These are phyloP conservation scores for Columba livia DNA, from an alignment of 2,113 vertebrate species.

Conservation along the genomic window DNA sequence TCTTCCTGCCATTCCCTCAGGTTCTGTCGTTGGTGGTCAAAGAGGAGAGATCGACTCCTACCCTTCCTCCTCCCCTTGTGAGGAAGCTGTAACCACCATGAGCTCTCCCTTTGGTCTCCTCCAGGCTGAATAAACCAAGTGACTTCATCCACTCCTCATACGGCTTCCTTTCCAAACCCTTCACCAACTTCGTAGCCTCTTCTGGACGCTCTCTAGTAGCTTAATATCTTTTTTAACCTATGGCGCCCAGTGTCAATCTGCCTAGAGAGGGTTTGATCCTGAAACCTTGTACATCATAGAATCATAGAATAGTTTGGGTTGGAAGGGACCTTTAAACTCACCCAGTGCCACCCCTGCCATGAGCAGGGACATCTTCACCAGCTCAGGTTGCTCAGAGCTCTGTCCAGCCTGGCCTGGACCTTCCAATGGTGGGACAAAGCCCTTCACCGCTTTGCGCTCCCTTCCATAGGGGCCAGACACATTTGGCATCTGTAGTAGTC, in stretches of 20 bases:
- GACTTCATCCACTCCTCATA: too few relatives aligned
- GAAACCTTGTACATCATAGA: background rate
- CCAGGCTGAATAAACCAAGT: too few relatives aligned
- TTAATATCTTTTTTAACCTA: too few relatives aligned
- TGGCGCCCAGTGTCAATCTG: background rate
- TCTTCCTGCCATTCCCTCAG: too few relatives aligned
- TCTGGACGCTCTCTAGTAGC: too few relatives aligned
- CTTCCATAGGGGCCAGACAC: rapidly evolving
- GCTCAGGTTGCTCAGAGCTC: background rate
- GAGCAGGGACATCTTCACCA: background rate
- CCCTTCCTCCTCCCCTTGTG: too few relatives aligned
- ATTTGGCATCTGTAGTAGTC: background rate
- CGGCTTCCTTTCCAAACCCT: too few relatives aligned
- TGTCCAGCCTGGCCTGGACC: background rate
- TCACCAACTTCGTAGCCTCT: too few relatives aligned
- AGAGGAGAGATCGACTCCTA: too few relatives aligned
- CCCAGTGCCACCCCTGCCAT: background rate
- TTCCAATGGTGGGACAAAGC: background rate
- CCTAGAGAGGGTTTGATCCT: background rate
- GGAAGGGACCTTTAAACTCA: background rate
- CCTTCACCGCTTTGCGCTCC: background rate
- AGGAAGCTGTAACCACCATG: too few relatives aligned
- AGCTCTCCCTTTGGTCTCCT: too few relatives aligned
- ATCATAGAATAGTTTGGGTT: background rate
- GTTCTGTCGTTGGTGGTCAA: too few relatives aligned